These are phyloP conservation scores for Catharus ustulatus DNA, from an alignment of 2,797 vertebrate species.

Conservation along the genomic window DNA sequence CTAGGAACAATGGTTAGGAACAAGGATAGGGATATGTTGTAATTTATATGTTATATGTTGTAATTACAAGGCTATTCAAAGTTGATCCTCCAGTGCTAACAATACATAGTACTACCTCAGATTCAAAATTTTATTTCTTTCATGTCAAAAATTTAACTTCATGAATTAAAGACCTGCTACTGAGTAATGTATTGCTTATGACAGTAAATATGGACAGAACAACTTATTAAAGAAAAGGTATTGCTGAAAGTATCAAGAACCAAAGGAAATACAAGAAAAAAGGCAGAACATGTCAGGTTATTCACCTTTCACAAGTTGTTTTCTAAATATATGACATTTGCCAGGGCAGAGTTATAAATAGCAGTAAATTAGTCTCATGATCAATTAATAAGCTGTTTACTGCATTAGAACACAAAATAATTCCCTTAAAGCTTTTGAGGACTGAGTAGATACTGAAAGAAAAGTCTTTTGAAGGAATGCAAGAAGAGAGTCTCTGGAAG, in stretches of 20 bases:
- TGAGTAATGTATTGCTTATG: conserved; percentile 3
- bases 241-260: not conserved
- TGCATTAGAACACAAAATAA: not conserved
- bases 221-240: not conserved
- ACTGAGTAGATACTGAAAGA: not conserved
- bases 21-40: conserved; percentile 35
- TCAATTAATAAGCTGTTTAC: not conserved
- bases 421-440: not conserved
- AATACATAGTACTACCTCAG: conserved; percentile 24
- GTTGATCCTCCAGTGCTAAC: conserved; percentile 45
- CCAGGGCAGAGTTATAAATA: not conserved
- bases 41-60: conserved; percentile 56
- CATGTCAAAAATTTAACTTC: conserved; percentile 20
- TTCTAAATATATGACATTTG: not conserved
- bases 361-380: not conserved
- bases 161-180: conserved; percentile 7
- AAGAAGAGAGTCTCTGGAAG: not conserved
- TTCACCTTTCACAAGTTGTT: not conserved
- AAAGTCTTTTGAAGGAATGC: not conserved
- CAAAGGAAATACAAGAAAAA: not conserved
- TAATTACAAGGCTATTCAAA: conserved; percentile 55
- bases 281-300: not conserved
- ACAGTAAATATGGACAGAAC: not conserved
- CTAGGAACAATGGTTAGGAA: not conserved
- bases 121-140: conserved; percentile 15